Percentiles rank a stretch among this genome's conserved stretches.
phyloP scores from a whole-genome alignment of 2,113 vertebrate genomes.

The Pluvialis apricaria region DNA sequence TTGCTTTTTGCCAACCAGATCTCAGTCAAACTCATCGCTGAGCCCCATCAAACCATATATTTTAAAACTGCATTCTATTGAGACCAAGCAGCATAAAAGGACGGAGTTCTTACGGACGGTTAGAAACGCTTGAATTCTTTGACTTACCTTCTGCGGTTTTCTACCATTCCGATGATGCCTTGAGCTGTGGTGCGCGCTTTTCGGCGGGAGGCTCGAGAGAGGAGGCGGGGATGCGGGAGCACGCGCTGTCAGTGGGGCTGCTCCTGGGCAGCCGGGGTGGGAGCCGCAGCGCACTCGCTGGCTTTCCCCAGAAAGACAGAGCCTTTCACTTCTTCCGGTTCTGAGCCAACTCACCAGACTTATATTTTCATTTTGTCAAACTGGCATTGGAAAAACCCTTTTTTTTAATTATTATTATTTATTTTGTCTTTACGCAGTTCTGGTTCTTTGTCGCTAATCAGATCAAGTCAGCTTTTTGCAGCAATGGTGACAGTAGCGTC shows the following conservation, averaged over 20 bases:
- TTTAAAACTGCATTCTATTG: background rate
- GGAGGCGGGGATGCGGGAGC: background rate
- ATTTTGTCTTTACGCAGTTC: background rate
- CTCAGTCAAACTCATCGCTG: background rate
- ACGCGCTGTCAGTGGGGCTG: accelerated
- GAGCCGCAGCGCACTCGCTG: background rate
- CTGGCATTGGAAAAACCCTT: background rate
- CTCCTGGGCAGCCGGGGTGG: background rate
- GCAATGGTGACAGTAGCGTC: background rate
- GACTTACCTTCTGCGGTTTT: background rate
- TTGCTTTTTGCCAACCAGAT: background rate
- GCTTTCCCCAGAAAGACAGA: background rate
- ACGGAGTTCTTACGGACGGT: background rate
- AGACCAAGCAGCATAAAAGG: background rate
- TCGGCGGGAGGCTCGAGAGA: background rate
- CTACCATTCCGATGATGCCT: background rate
- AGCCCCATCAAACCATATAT: background rate
- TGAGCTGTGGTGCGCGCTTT: background rate
- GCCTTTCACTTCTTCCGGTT: background rate
- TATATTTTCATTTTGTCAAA: background rate
- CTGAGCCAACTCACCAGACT: background rate
- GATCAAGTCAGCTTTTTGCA: background rate
- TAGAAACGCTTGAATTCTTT: background rate
- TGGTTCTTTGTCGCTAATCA: background rate
- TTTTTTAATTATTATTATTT: background rate